phyloP scores from a whole-genome alignment of 1,140 invertebrate species.

The Saccostrea glomerata region DNA sequence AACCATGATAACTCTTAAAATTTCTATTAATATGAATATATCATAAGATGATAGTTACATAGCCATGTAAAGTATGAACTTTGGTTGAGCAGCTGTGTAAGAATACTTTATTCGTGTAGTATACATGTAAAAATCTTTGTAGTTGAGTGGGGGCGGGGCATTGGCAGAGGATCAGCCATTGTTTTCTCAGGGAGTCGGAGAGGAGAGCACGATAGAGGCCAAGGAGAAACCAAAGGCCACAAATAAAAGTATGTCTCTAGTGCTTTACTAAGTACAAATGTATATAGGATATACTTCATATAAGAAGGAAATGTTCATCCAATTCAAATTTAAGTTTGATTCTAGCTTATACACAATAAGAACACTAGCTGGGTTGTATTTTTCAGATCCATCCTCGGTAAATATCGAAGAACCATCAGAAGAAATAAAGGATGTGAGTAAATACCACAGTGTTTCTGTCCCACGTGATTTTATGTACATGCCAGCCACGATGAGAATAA shows the following conservation, averaged over 20 bases:
- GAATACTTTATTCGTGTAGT: too few species aligned
- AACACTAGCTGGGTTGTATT: neutral
- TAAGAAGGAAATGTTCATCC: too few species aligned
- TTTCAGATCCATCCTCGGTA: neutral
- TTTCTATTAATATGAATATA: too few species aligned
- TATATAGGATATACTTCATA: too few species aligned
- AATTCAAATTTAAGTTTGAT: too few species aligned
- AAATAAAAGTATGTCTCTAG: neutral
- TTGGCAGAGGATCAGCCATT: conserved; percentile 9
- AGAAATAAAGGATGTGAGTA: conserved; percentile 14
- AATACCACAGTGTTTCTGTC: neutral
- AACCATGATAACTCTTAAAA: too few species aligned
- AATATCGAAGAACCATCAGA: neutral
- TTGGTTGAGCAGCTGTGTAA: too few species aligned
- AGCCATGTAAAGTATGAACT: too few species aligned
- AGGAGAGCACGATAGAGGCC: conserved; percentile 19
- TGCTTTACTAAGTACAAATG: too few species aligned
- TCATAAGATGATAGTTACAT: too few species aligned
- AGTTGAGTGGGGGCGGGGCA: neutral
- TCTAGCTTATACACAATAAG: too few species aligned
- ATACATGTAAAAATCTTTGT: neutral
- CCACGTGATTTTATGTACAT: neutral
- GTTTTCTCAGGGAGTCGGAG: conserved; percentile 7
- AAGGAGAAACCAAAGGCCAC: neutral
- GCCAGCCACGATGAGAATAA: too few species aligned